Percentiles rank a stretch among this genome's conserved stretches.
Conservation (phyloP, 2,888 invertebrate genomes). For the Rhagophthalmus giganteus region DNA sequence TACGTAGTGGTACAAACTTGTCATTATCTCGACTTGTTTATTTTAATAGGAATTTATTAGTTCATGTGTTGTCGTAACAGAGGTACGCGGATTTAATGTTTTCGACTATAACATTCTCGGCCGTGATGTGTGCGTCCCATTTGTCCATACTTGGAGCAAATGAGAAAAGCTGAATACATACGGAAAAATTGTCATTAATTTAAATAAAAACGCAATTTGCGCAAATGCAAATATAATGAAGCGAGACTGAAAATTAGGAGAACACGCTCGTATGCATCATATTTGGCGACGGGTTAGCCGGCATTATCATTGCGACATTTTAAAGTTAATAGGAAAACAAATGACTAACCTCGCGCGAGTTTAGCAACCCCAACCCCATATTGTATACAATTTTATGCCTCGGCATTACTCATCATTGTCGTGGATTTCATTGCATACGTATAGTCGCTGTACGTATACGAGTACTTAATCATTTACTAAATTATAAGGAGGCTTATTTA, state of each 20-base stretch:
- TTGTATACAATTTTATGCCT: constrained; percentile 4
- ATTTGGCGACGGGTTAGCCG: constrained; percentile 21
- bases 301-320: constrained; percentile 27
- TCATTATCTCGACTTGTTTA: background rate
- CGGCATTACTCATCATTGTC: background rate
- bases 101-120: background rate
- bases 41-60: background rate
- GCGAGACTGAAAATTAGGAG: constrained; percentile 28
- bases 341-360: constrained; percentile 20
- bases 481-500: too few species aligned
- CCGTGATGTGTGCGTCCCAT: constrained; percentile 11
- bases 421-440: too few species aligned
- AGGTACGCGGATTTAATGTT: constrained; percentile 1
- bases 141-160: constrained; percentile 15
- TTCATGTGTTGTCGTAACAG: background rate
- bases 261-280: constrained; percentile 26
- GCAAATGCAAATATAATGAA: constrained; percentile 29
- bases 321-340: constrained; percentile 27
- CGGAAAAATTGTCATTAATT: constrained; percentile 28
- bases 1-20: too few species aligned
- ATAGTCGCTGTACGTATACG: too few species aligned
- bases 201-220: constrained; percentile 33
- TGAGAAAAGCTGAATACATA: constrained; percentile 12
- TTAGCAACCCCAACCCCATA: constrained; percentile 6
- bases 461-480: too few species aligned